These are phyloP conservation scores for Stichodactyla helianthus DNA, from an alignment of 64 coral and sea anemone species.

Conservation along the genomic window DNA sequence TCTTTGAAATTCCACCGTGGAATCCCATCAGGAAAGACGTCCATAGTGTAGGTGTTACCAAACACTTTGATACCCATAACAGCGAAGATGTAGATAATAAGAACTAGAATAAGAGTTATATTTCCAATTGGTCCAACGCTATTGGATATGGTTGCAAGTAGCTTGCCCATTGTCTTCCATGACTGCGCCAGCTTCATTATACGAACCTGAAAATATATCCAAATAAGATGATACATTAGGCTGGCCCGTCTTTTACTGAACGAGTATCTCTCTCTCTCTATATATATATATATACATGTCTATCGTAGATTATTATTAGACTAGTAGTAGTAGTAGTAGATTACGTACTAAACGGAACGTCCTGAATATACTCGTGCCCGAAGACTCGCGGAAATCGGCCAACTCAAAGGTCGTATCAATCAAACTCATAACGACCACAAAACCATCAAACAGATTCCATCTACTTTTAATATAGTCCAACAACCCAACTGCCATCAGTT, in stretches of 20 bases:
- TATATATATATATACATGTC: not conserved
- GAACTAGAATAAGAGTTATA: constrained; percentile 71
- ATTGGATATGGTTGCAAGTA: constrained; percentile 57
- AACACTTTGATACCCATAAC: constrained; percentile 72
- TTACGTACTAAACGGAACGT: constrained; percentile 73
- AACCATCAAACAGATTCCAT: constrained; percentile 90
- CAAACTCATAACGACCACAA: constrained; percentile 68
- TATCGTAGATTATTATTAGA: too few relatives aligned
- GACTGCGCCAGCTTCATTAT: constrained; percentile 76
- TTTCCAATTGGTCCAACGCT: constrained; percentile 72
- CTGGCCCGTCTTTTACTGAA: not conserved
- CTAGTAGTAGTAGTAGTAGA: too few relatives aligned
- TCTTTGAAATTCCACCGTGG: constrained; percentile 89
- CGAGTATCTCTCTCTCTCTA: not conserved
- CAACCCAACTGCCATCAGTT: constrained; percentile 68
- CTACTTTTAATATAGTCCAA: constrained; percentile 57
- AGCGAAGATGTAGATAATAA: constrained; percentile 85
- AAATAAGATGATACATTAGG: not conserved
- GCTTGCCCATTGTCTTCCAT: constrained; percentile 74
- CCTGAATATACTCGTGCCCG: constrained; percentile 67
- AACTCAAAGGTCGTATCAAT: constrained; percentile 39
- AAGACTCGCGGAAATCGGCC: constrained; percentile 9
- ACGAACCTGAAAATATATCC: constrained; percentile 36
- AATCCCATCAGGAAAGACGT: constrained; percentile 53
- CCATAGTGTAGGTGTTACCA: constrained; percentile 60